Evolutionary conservation across 1,140 invertebrate species (phyloP).

Genomic region (Drosophila grimshawi): DNA sequence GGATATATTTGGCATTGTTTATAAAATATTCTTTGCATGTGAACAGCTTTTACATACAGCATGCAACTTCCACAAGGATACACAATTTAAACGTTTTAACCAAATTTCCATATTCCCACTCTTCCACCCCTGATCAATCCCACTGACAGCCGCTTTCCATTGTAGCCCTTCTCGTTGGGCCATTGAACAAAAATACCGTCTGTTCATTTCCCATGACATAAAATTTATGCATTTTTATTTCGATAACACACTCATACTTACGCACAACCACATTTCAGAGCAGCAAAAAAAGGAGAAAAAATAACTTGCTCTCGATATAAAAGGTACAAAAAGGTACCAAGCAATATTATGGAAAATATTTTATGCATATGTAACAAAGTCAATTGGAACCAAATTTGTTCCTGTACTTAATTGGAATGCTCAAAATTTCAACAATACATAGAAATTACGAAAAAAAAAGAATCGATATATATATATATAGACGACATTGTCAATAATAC

Average conservation of each 20-base stretch:
- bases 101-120: constrained; percentile 8
- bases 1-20: constrained; percentile 37
- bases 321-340: constrained; percentile 51
- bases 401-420: constrained; percentile 22
- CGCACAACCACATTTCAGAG: not conserved
- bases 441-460: constrained; percentile 3
- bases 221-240: constrained; percentile 75
- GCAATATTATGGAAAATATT: constrained; percentile 64
- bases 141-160: constrained; percentile 18
- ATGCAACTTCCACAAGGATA: constrained; percentile 45
- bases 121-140: not conserved
- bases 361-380: constrained; percentile 62
- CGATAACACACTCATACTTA: constrained; percentile 20
- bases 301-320: constrained; percentile 13
- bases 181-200: constrained; percentile 46
- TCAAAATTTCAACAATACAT: constrained; percentile 22
- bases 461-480: constrained; percentile 28
- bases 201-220: constrained; percentile 71
- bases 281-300: not conserved
- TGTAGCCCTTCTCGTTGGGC: not conserved
- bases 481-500: constrained; percentile 2
- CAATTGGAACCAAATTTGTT: constrained; percentile 54
- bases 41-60: constrained; percentile 26
- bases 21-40: constrained; percentile 44
- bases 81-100: constrained; percentile 47